Evolutionary conservation across 2,113 vertebrate genomes (phyloP).

Genomic region (Polypterus senegalus): DNA sequence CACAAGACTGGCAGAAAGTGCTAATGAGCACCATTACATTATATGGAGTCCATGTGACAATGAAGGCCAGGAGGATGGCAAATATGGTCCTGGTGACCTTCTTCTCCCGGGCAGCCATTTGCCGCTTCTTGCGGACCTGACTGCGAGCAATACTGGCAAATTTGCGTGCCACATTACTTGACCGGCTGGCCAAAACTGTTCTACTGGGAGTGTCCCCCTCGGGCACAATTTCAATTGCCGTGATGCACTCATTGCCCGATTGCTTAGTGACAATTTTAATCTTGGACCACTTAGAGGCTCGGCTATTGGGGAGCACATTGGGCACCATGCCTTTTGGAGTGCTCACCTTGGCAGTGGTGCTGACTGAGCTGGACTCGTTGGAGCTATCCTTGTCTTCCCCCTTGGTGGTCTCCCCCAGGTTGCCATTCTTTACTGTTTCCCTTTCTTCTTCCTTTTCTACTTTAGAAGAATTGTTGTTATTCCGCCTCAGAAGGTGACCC

Average conservation of each 20-base stretch:
- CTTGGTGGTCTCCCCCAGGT: conserved; percentile 56
- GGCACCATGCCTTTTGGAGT: conserved; percentile 39
- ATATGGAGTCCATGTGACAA: conserved; percentile 95
- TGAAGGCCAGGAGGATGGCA: conserved; percentile 92
- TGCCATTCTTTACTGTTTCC: conserved; percentile 73
- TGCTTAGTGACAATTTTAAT: conserved; percentile 97
- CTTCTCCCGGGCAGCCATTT: conserved; percentile 94
- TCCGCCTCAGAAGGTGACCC: conserved; percentile 67
- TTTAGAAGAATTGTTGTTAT: conserved; percentile 71
- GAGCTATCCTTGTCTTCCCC: conserved; percentile 80
- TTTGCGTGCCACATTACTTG: conserved; percentile 77
- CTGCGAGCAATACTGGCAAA: conserved; percentile 94
- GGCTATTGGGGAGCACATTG: conserved; percentile 39
- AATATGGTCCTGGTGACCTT: conserved; percentile 97
- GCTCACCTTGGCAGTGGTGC: conserved; percentile 66
- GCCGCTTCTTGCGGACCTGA: conserved; percentile 89
- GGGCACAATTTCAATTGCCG: conserved; percentile 84
- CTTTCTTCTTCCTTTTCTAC: conserved; percentile 41
- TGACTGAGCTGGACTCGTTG: conserved; percentile 88
- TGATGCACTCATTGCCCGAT: conserved; percentile 81
- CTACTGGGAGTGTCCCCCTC: conserved; percentile 58
- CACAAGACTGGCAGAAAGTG: conserved; percentile 85
- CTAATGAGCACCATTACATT: conserved; percentile 97
- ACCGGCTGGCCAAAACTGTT: conserved; percentile 62
- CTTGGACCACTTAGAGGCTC: conserved; percentile 83